Conservation (phyloP, 2,797 vertebrate species). For the Adrianichthys oophorus region DNA sequence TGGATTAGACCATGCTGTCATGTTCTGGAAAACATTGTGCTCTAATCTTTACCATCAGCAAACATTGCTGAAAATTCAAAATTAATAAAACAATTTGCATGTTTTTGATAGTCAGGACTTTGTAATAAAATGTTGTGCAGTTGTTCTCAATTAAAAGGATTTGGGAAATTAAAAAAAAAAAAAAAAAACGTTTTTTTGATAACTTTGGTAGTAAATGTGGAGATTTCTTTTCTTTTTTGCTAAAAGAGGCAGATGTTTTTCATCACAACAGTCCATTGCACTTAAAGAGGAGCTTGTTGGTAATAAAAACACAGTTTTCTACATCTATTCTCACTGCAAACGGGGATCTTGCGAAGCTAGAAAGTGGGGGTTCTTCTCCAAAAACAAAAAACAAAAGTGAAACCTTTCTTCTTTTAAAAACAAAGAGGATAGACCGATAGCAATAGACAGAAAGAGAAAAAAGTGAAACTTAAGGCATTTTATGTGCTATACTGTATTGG, state of each 20-base stretch:
- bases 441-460: conserved; percentile 13
- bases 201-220: conserved; percentile 1
- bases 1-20: too few species aligned
- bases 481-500: conserved; percentile 59
- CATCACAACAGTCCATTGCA: conserved; percentile 9
- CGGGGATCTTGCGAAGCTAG: background rate
- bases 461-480: conserved; percentile 19
- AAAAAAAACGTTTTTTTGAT: conserved; percentile 8
- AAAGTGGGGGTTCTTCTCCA: too few species aligned
- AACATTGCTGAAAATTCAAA: too few species aligned
- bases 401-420: background rate
- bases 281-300: conserved; percentile 12
- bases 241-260: conserved; percentile 34
- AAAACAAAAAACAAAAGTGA: too few species aligned
- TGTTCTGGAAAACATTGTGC: too few species aligned
- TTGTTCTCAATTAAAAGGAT: background rate
- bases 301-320: background rate
- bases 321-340: background rate
- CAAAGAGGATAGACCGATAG: background rate
- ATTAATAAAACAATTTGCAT: conserved; percentile 4
- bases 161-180: background rate
- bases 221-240: background rate
- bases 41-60: too few species aligned
- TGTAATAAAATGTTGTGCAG: conserved; percentile 2
- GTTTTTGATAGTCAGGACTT: background rate